A percentile compares a stretch with the other conserved stretches of the same genome.
phyloP scores from a whole-genome alignment of 2,888 invertebrate species.

The Psylliodes chrysocephalus region DNA sequence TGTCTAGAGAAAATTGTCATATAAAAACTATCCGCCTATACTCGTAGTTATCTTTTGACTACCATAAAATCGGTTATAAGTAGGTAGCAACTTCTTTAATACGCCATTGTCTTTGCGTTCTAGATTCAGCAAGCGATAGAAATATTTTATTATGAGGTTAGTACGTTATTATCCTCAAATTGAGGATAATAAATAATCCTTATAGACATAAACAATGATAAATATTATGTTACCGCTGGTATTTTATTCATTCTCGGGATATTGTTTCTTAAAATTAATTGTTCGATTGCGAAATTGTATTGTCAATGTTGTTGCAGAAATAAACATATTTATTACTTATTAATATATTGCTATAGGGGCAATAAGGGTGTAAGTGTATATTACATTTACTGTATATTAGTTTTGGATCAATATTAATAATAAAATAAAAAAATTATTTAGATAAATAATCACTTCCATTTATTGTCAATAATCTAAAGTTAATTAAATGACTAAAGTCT shows the following conservation, averaged over 20 bases:
- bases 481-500: too few species aligned
- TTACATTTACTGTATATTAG: too few species aligned
- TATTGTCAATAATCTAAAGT: too few species aligned
- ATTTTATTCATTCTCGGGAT: conserved; percentile 25
- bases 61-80: conserved; percentile 18
- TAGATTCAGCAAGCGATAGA: conserved; percentile 34
- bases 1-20: conserved; percentile 2
- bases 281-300: conserved; percentile 20
- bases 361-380: not conserved
- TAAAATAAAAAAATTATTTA: too few species aligned
- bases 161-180: conserved; percentile 35
- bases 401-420: too few species aligned
- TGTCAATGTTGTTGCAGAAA: conserved; percentile 14
- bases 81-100: conserved; percentile 28
- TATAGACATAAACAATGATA: conserved; percentile 28
- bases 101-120: conserved; percentile 30
- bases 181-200: conserved; percentile 33
- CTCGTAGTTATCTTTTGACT: conserved; percentile 15
- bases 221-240: conserved; percentile 34
- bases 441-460: too few species aligned
- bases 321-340: conserved; percentile 17
- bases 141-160: conserved; percentile 30
- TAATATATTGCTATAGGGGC: conserved; percentile 3
- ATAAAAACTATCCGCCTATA: conserved; percentile 8
- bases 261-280: conserved; percentile 38